Evolutionary conservation across 2,888 invertebrate genomes (phyloP).

Genomic region (Aphidoletes aphidimyza): DNA sequence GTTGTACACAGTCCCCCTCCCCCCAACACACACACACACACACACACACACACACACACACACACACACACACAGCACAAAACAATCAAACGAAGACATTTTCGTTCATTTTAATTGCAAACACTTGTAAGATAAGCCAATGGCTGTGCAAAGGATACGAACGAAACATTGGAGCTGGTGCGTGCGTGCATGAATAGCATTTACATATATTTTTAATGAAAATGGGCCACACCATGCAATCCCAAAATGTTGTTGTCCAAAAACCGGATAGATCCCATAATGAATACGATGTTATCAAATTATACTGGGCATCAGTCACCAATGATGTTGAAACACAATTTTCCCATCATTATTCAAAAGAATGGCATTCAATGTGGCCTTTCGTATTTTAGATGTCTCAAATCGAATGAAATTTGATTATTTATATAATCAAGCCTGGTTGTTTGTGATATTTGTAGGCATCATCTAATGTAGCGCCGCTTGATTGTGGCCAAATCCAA

Average conservation of each 20-base stretch:
- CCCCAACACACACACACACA: neutral
- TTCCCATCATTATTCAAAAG: neutral
- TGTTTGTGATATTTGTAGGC: neutral
- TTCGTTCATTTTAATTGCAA: conserved; percentile 14
- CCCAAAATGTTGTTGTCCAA: no score
- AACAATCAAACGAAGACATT: neutral
- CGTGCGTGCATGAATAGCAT: neutral
- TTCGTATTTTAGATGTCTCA: neutral
- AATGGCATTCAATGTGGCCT: neutral
- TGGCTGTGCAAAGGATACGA: neutral
- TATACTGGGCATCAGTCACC: neutral
- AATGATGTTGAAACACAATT: neutral
- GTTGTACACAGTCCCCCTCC: neutral
- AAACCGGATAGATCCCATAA: no score
- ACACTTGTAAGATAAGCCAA: no score
- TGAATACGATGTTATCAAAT: neutral
- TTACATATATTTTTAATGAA: conserved; percentile 9
- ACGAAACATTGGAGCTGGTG: neutral
- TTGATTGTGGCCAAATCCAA: neutral
- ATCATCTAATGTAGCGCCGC: neutral
- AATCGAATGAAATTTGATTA: neutral
- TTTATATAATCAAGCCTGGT: neutral
- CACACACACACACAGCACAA: neutral
- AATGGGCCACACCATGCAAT: neutral
- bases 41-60: neutral